Base-by-base conservation (phyloP, 2,797 vertebrate species). In the Acanthurus lineatus region DNA sequence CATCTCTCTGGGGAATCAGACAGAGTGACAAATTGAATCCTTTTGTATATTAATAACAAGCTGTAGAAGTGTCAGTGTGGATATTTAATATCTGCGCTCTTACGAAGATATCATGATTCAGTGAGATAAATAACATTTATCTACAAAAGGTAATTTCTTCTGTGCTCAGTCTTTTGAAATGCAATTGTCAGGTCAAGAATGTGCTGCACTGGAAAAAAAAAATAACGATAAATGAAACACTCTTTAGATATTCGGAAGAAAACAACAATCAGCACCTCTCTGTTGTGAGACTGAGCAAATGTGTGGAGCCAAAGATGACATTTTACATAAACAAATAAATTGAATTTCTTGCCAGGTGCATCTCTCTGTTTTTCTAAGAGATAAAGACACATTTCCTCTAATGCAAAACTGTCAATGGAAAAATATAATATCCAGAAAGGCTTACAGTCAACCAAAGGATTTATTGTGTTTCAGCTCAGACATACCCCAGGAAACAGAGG, bases 291-390 rank as follows among this genome's bases (percentile, higher is more conserved):
- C 42, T 38, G 64, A 79, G 75, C 76, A 82, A 81, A 87, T 78
- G 62, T 72, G 77, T 66, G 61, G 70, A 82, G 84, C 19, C 2
- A 82, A 72, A 78, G 79, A 81, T 84, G 83, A 88, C 86, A 90
- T 91, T 90, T 90, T 81, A 85, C 81, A 86, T 76, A 87, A 88
- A 91, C 75, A 91, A 92, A 89, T 87, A 89, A 86, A 92, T 89
- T 84, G 76, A 86, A 88, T 91, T 89, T 77, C 77, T 73, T 54
- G 57, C 59, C 11, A 25, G n/a, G 15, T 58, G 71, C 70, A 42
- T 79, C 77, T 86, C 64, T 79, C 16, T 28, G 64, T 79, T 83
- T 57, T 73, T 69, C 63, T 28, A 35, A 59, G 44, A 79, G 85
- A 89, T 65, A 69, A 76, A 81, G 70, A 49, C 60, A 74, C 69